These are phyloP conservation scores for Erynnis tages DNA, from an alignment of 2,888 invertebrate species.

Conservation along the genomic window DNA sequence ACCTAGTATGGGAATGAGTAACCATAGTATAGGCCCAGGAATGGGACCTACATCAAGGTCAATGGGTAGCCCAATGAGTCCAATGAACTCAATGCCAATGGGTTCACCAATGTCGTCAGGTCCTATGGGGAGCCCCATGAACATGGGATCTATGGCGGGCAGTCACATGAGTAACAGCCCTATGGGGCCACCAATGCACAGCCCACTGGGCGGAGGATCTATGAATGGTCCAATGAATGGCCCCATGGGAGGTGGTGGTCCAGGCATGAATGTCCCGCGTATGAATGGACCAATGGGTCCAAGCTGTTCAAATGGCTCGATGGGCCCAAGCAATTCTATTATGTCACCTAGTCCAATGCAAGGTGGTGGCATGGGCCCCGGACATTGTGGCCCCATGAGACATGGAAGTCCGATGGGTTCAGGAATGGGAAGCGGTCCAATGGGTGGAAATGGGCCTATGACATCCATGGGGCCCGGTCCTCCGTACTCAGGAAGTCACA, in stretches of 20 bases:
- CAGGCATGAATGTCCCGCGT: constrained; percentile 78
- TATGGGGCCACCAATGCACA: constrained; percentile 89
- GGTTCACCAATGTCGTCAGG: constrained; percentile 86
- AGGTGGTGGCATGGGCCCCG: constrained; percentile 74
- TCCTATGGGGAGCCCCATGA: constrained; percentile 88
- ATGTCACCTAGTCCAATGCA: constrained; percentile 79
- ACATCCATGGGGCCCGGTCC: constrained; percentile 74
- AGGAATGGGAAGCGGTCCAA: constrained; percentile 81
- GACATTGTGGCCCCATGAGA: constrained; percentile 79
- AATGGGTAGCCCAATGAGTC: constrained; percentile 88
- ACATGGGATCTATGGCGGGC: constrained; percentile 83
- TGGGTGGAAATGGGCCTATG: constrained; percentile 78
- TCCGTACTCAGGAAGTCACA: constrained; percentile 73
- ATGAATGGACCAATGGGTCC: constrained; percentile 82
- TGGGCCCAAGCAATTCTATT: constrained; percentile 80
- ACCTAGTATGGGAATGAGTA: constrained; percentile 85
- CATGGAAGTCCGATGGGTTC: constrained; percentile 80
- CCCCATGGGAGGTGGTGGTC: constrained; percentile 82
- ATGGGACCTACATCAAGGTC: constrained; percentile 80
- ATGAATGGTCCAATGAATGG: constrained; percentile 82
- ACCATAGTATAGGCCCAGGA: constrained; percentile 83
- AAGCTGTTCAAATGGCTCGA: constrained; percentile 80
- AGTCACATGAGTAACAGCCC: constrained; percentile 86
- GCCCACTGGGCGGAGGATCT: constrained; percentile 82
- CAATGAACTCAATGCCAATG: constrained; percentile 87